Base-by-base conservation (phyloP, 2,797 vertebrate species). In the Meda fulgida region DNA sequence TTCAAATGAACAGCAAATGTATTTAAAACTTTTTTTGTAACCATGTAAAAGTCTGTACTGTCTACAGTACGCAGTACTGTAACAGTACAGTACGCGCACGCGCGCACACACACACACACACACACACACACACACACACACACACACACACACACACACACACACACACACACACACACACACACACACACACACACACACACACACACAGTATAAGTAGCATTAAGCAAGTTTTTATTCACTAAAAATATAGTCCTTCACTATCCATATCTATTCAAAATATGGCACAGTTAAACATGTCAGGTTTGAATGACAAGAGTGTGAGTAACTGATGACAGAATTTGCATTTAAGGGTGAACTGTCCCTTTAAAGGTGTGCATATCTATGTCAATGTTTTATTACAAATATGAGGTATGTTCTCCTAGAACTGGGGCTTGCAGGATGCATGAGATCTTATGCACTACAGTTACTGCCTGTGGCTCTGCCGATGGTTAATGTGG, bases 331-430 rank as follows among this genome's bases (percentile, higher is more conserved):
- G 21, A 55, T 23, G 29, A 34, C 48, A 75, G 6, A 76, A 76
- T 55, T 55, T 0, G 19, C 11, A 55, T 36, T 36, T 55, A n/a
- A 55, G 11, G 5, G 3, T 76, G 51, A 76, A 55, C 83, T 69
- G 83, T 77, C 48, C 78, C 79, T 86, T 72, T 89, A 84, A 76
- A 82, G 84, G 69, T 69, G 72, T 65, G 85, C 69, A 86, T 83
- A 88, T 88, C 84, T 80, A 75, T 79, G 81, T 78, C 48, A 29
- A 48, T 75, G 48, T 63, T 23, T 51, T 77, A 7, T 26, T 23
- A 26, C 1, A 60, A 34, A 60, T 77, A 34, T 19, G 53, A 60
- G 14, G 34, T 77, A 34, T 21, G 72, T 58, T 75, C 23, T 40
- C 7, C 34, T 40, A 11, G 36, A 19, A 63, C 19, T 34, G 48